These are phyloP conservation scores for Lepus oiostolus DNA, from an alignment of 2,797 vertebrate species.

Conservation along the genomic window DNA sequence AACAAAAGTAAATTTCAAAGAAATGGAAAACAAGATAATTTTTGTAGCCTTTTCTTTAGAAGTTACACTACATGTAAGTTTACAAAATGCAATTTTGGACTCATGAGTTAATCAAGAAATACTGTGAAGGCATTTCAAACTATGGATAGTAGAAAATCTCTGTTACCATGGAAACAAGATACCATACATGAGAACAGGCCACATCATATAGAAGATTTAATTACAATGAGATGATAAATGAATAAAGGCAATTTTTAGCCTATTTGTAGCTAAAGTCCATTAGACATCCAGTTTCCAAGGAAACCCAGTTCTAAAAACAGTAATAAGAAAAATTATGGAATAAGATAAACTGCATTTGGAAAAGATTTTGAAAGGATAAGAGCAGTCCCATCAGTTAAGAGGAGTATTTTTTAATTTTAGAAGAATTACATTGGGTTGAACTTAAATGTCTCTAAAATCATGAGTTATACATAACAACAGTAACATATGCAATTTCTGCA, in stretches of 20 bases:
- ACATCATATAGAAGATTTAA: constrained; percentile 81
- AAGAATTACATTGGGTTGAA: constrained; percentile 34
- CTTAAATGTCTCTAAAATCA: constrained; percentile 58
- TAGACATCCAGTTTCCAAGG: constrained; percentile 81
- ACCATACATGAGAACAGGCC: constrained; percentile 69
- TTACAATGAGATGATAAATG: constrained; percentile 84
- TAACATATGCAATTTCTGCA: constrained; percentile 40
- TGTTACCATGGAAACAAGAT: constrained; percentile 79
- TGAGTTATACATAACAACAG: constrained; percentile 33
- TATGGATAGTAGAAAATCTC: constrained; percentile 74
- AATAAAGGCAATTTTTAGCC: constrained; percentile 75
- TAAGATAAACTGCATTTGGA: constrained; percentile 61
- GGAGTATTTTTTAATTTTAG: constrained; percentile 72
- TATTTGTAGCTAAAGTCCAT: constrained; percentile 77
- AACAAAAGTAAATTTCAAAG: constrained; percentile 80
- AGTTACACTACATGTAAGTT: constrained; percentile 73
- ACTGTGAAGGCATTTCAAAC: constrained; percentile 75
- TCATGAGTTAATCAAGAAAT: constrained; percentile 76
- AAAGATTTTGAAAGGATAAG: constrained; percentile 73
- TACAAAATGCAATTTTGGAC: constrained; percentile 74
- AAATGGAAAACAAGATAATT: constrained; percentile 77
- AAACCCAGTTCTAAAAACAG: constrained; percentile 76
- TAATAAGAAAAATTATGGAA: constrained; percentile 74
- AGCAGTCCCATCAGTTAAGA: constrained; percentile 54
- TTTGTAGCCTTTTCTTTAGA: constrained; percentile 65